Percentiles rank a stretch among this genome's conserved stretches.
Evolutionary conservation across 2,888 invertebrate genomes (phyloP).

Genomic region (Odiellus spinosus): DNA sequence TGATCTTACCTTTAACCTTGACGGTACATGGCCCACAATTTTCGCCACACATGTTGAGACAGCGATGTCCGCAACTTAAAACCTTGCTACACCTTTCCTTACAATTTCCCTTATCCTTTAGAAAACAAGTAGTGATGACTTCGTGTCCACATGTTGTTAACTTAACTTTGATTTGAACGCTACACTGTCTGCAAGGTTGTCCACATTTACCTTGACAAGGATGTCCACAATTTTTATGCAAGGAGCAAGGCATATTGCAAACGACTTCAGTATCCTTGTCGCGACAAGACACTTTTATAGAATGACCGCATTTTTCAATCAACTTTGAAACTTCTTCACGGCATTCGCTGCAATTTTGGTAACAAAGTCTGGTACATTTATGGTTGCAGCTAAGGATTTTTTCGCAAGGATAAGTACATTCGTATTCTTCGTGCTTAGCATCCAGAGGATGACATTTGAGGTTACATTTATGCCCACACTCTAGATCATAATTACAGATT

Average conservation of each 20-base stretch:
- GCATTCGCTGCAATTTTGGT: slow-evolving; percentile 10
- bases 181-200: slow-evolving; percentile 22
- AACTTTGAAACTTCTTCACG: slow-evolving; percentile 2
- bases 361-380: slow-evolving; percentile 9
- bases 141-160: too few species aligned
- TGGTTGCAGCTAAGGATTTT: slow-evolving; percentile 5
- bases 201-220: slow-evolving; percentile 29
- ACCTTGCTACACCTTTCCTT: too few species aligned
- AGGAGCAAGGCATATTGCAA: slow-evolving; percentile 24
- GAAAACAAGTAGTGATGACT: too few species aligned
- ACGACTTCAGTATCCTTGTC: background rate
- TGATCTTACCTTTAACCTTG: too few species aligned
- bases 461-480: slow-evolving; percentile 30
- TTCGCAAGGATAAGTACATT: slow-evolving; percentile 8
- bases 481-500: slow-evolving; percentile 25
- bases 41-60: too few species aligned
- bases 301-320: slow-evolving; percentile 15
- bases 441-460: slow-evolving; percentile 19
- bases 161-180: too few species aligned
- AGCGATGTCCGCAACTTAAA: too few species aligned
- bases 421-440: slow-evolving; percentile 3
- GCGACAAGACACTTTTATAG: slow-evolving; percentile 10
- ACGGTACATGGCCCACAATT: too few species aligned
- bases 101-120: too few species aligned
- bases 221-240: slow-evolving; percentile 27